A percentile compares a stretch with the other conserved stretches of the same genome.
Conservation (phyloP, 2,888 invertebrate genomes). For the Nephrocerus scutellatus region DNA sequence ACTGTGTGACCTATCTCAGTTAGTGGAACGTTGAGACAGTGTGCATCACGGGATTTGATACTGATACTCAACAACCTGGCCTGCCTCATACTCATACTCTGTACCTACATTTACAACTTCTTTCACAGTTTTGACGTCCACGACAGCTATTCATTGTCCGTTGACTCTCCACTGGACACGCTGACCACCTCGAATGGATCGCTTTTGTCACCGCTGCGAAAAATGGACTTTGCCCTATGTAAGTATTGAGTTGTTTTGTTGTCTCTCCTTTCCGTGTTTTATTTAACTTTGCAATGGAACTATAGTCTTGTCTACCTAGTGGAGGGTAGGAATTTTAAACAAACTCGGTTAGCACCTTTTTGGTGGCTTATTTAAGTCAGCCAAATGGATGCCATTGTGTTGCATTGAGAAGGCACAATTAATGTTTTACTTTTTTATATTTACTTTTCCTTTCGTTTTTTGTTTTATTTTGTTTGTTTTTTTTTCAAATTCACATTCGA, state of each 20-base stretch:
- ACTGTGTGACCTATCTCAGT: too few relatives aligned
- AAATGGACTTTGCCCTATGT: slow-evolving; percentile 83
- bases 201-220: slow-evolving; percentile 54
- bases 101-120: too few relatives aligned
- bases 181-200: slow-evolving; percentile 32
- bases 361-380: too few relatives aligned
- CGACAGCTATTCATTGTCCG: slow-evolving; percentile 46
- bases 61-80: background rate
- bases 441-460: slow-evolving; percentile 4
- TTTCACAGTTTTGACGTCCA: slow-evolving; percentile 42
- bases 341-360: too few relatives aligned
- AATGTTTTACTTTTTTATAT: background rate
- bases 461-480: slow-evolving; percentile 2
- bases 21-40: too few relatives aligned
- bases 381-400: background rate
- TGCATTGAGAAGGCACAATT: background rate
- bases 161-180: slow-evolving; percentile 47
- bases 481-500: slow-evolving; percentile 14
- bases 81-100: too few relatives aligned
- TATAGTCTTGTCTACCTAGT: background rate
- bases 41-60: too few relatives aligned
- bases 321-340: too few relatives aligned
- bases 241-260: slow-evolving; percentile 50
- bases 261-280: slow-evolving; percentile 4
- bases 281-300: background rate